phyloP scores from a whole-genome alignment of 2,888 invertebrate genomes.

The Mactromeris polynyma region DNA sequence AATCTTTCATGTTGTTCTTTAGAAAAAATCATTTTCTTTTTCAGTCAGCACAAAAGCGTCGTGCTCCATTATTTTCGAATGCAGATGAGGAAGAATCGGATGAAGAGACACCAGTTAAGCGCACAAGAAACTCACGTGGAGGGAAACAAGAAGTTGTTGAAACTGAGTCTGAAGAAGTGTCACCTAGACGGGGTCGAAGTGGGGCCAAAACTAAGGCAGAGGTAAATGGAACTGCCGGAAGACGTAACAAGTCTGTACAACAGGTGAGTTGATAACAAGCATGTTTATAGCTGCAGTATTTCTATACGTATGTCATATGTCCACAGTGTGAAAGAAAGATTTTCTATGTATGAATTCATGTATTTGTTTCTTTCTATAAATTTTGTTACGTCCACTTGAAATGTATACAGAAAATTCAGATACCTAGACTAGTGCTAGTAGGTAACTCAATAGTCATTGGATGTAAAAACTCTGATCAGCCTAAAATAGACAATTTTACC shows the following conservation, averaged over 20 bases:
- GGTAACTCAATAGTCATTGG: too few relatives aligned
- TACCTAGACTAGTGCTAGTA: too few relatives aligned
- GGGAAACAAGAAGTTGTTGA: slow-evolving; percentile 43
- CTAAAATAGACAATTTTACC: too few relatives aligned
- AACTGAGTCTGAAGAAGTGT: slow-evolving; percentile 51
- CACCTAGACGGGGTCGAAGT: slow-evolving; percentile 25
- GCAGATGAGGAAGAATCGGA: slow-evolving; percentile 66
- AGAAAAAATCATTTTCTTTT: neutral
- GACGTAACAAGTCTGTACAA: slow-evolving; percentile 50
- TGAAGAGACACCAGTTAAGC: slow-evolving; percentile 51
- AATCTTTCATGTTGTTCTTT: too few relatives aligned
- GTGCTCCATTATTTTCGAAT: slow-evolving; percentile 48
- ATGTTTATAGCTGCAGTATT: too few relatives aligned
- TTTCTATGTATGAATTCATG: too few relatives aligned
- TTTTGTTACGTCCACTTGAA: too few relatives aligned
- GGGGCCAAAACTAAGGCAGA: slow-evolving; percentile 40
- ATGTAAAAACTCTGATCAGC: too few relatives aligned
- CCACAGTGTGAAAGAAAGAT: too few relatives aligned
- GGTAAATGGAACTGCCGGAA: slow-evolving; percentile 49
- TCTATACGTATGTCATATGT: too few relatives aligned
- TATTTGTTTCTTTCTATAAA: too few relatives aligned
- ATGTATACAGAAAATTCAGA: too few relatives aligned
- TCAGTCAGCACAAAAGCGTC: slow-evolving; percentile 38
- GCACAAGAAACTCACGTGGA: slow-evolving; percentile 28
- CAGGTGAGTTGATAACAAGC: slow-evolving; percentile 21